phyloP scores from a whole-genome alignment of 2,888 invertebrate species.

The Trissolcus japonicus region DNA sequence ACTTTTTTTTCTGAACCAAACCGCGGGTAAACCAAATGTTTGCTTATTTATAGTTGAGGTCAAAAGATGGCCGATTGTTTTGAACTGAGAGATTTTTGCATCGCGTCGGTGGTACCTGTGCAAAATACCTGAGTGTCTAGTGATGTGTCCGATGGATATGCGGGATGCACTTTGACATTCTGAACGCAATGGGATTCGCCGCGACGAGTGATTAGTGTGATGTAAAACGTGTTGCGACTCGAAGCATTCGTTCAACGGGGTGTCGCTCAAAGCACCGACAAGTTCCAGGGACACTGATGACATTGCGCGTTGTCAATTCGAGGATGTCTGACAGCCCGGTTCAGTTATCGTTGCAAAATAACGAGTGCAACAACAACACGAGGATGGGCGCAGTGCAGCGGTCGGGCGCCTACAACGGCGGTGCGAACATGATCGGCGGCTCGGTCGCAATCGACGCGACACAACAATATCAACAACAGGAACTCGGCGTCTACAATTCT shows the following conservation, averaged over 20 bases:
- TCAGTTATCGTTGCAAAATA: slow-evolving; percentile 72
- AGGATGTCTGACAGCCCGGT: slow-evolving; percentile 72
- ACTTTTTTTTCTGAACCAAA: slow-evolving; percentile 1
- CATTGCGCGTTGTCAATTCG: slow-evolving; percentile 20
- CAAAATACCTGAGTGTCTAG: not conserved
- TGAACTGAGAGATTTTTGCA: not conserved
- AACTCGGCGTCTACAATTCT: slow-evolving; percentile 50
- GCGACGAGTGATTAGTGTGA: not conserved
- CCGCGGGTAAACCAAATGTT: not conserved
- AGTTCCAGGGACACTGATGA: slow-evolving; percentile 15
- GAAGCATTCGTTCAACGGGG: not conserved
- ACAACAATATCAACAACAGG: slow-evolving; percentile 56
- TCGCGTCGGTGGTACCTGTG: not conserved
- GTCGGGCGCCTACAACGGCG: slow-evolving; percentile 58
- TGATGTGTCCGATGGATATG: not conserved
- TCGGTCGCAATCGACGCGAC: slow-evolving; percentile 18
- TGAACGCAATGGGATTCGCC: not conserved
- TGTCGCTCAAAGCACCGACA: not conserved
- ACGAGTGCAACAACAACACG: slow-evolving; percentile 69
- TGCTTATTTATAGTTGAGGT: not conserved
- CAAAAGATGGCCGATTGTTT: too few species aligned
- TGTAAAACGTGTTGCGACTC: not conserved
- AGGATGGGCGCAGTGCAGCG: slow-evolving; percentile 69
- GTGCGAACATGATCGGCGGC: slow-evolving; percentile 59
- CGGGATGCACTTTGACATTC: slow-evolving; percentile 5